These are phyloP conservation scores for Petrophora chlorosata DNA, from an alignment of 2,888 invertebrate species.

Conservation along the genomic window DNA sequence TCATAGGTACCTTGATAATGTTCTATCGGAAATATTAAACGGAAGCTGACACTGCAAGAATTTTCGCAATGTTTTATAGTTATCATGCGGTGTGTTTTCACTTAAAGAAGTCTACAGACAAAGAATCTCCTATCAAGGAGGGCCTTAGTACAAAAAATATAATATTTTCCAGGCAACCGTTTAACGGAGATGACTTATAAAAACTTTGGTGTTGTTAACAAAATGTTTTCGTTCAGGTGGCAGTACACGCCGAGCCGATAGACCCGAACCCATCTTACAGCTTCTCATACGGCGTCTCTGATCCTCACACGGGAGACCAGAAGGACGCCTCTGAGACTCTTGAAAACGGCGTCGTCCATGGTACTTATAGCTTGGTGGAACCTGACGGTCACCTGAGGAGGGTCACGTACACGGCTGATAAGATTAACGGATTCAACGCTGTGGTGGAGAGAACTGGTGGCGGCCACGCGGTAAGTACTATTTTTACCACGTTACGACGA, in stretches of 20 bases:
- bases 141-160: too few species aligned
- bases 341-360: slow-evolving; percentile 81
- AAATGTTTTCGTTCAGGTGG: slow-evolving; percentile 43
- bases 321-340: slow-evolving; percentile 78
- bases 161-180: too few species aligned
- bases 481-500: not conserved
- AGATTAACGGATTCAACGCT: slow-evolving; percentile 80
- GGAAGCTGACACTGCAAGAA: too few species aligned
- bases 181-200: too few species aligned
- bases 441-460: slow-evolving; percentile 78
- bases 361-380: slow-evolving; percentile 80
- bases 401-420: slow-evolving; percentile 82
- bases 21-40: too few species aligned
- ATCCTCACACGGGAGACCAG: slow-evolving; percentile 79
- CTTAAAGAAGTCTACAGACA: too few species aligned
- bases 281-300: slow-evolving; percentile 79
- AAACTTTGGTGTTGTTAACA: not conserved
- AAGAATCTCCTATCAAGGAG: too few species aligned
- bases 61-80: too few species aligned
- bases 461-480: slow-evolving; percentile 63
- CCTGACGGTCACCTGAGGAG: slow-evolving; percentile 78
- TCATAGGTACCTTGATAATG: too few species aligned
- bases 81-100: too few species aligned
- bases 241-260: slow-evolving; percentile 71
- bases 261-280: slow-evolving; percentile 82